phyloP scores from a whole-genome alignment of 2,888 invertebrate species.

The Eristalis arbustorum region DNA sequence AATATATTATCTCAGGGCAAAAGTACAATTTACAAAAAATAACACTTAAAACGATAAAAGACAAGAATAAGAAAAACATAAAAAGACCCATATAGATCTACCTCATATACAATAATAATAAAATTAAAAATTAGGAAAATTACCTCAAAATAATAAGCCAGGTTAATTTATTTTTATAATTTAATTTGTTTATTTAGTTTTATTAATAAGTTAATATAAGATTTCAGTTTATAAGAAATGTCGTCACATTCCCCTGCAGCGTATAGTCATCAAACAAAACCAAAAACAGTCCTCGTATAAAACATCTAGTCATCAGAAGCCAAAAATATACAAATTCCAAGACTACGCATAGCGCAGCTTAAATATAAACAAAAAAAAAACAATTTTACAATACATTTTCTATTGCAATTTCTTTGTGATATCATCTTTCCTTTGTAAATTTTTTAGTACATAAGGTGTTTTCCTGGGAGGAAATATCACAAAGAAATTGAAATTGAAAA shows the following conservation, averaged over 20 bases:
- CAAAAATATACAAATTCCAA: constrained; percentile 30
- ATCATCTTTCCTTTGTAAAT: constrained; percentile 70
- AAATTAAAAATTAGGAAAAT: constrained; percentile 74
- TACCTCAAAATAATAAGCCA: constrained; percentile 72
- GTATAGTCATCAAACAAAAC: constrained; percentile 21
- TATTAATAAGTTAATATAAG: constrained; percentile 16
- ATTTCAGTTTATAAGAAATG: constrained; percentile 6
- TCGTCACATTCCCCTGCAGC: constrained; percentile 59
- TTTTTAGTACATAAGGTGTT: constrained; percentile 72
- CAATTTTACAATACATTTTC: background rate
- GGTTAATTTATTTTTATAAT: constrained; percentile 24
- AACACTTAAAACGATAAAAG: constrained; percentile 51
- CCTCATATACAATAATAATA: constrained; percentile 78
- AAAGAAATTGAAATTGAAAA: constrained; percentile 36
- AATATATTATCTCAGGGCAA: constrained; percentile 79
- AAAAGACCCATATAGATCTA: constrained; percentile 73
- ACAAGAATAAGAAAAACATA: constrained; percentile 33
- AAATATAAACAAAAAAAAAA: constrained; percentile 41
- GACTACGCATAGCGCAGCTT: constrained; percentile 67
- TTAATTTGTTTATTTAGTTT: constrained; percentile 28
- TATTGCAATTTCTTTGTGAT: constrained; percentile 49
- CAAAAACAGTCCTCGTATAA: constrained; percentile 49
- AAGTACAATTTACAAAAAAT: constrained; percentile 78
- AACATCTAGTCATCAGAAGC: constrained; percentile 62
- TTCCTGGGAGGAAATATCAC: constrained; percentile 55